phyloP scores from a whole-genome alignment of 92 coral and sea anemone genomes.

The Palythoa grandis region DNA sequence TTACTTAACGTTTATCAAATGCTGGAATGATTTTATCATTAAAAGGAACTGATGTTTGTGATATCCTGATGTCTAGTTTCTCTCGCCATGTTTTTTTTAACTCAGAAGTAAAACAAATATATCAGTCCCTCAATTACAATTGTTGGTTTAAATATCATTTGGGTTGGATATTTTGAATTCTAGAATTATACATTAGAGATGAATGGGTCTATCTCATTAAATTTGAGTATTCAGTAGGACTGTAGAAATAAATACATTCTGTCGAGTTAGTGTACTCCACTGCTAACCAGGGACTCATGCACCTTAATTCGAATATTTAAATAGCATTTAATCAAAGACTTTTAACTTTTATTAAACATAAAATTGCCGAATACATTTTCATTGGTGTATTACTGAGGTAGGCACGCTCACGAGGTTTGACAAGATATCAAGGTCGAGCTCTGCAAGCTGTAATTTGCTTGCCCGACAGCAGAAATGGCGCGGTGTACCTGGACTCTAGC shows the following conservation, averaged over 20 bases:
- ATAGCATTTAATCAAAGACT: too few relatives aligned
- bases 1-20: background rate
- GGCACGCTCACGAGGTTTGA: background rate
- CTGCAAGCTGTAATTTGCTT: background rate
- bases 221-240: too few relatives aligned
- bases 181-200: too few relatives aligned
- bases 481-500: conserved; percentile 7
- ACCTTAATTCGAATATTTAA: too few relatives aligned
- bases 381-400: background rate
- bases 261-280: too few relatives aligned
- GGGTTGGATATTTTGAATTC: background rate
- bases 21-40: too few relatives aligned
- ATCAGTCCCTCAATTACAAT: background rate
- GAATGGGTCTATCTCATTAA: too few relatives aligned
- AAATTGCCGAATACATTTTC: background rate
- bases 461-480: conserved; percentile 2
- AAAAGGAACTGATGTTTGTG: too few relatives aligned
- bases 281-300: too few relatives aligned
- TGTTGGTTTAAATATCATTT: background rate
- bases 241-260: too few relatives aligned
- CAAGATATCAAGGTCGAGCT: background rate
- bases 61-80: background rate
- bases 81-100: background rate
- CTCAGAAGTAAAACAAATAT: background rate
- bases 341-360: too few relatives aligned